phyloP scores from a whole-genome alignment of 2,797 vertebrate genomes.

The Aratinga solstitialis region DNA sequence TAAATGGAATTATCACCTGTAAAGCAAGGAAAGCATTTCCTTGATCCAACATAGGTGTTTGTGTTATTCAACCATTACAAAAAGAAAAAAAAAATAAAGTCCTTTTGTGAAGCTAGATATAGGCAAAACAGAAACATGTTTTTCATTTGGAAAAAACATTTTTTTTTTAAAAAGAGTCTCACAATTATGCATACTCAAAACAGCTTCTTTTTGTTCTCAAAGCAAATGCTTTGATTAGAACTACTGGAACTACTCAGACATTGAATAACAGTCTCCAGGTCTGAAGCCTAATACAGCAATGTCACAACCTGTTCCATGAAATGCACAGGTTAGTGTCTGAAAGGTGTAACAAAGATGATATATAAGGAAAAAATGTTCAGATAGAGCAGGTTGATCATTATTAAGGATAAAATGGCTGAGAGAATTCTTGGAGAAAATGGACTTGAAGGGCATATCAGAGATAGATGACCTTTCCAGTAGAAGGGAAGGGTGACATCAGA shows the following conservation, averaged over 20 bases:
- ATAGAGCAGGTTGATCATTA: not conserved
- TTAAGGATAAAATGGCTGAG: not conserved
- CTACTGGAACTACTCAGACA: not conserved
- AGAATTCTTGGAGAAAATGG: not conserved
- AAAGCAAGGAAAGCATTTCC: not conserved
- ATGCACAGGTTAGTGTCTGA: not conserved
- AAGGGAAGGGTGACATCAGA: not conserved
- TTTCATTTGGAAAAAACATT: not conserved
- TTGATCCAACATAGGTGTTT: not conserved
- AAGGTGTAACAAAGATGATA: not conserved
- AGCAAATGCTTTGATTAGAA: not conserved
- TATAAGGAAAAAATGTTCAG: not conserved
- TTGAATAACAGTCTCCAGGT: not conserved
- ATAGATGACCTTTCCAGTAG: not conserved
- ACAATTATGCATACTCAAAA: not conserved
- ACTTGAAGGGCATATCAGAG: not conserved
- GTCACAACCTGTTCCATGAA: not conserved
- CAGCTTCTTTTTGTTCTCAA: not conserved
- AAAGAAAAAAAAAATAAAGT: not conserved
- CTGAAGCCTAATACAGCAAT: not conserved
- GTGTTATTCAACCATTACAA: not conserved
- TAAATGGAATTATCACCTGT: not conserved
- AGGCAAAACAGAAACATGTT: not conserved
- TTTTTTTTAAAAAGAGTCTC: not conserved
- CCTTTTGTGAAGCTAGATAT: not conserved